These are phyloP conservation scores for Bicyclus anynana DNA, from an alignment of 1,140 invertebrate species.

Conservation along the genomic window DNA sequence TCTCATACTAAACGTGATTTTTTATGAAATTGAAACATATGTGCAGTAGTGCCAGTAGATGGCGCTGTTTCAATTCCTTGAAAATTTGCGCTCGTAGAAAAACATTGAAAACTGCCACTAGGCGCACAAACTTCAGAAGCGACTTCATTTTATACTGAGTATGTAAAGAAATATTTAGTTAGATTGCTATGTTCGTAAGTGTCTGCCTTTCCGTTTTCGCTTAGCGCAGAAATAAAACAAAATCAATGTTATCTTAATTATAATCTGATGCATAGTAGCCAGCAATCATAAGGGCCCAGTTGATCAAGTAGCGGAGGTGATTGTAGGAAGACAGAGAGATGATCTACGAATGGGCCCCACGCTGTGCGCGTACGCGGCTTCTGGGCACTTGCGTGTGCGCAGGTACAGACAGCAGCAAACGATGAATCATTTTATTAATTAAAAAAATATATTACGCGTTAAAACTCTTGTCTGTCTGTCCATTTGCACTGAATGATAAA, in stretches of 20 bases:
- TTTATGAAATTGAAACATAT: too few species aligned
- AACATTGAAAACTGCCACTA: too few species aligned
- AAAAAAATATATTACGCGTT: background rate
- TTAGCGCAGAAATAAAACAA: constrained; percentile 5
- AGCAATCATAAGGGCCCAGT: constrained; percentile 16
- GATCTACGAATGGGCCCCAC: constrained; percentile 57
- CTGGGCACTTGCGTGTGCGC: constrained; percentile 39
- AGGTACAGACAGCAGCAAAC: constrained; percentile 33
- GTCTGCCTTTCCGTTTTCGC: background rate
- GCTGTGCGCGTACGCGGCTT: constrained; percentile 50
- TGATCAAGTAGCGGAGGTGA: constrained; percentile 25
- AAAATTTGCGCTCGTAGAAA: too few species aligned
- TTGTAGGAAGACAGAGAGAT: constrained; percentile 39
- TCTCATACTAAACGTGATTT: too few species aligned
- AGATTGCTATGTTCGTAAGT: too few species aligned
- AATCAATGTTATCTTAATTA: constrained; percentile 1
- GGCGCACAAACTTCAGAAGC: too few species aligned
- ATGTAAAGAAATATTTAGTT: too few species aligned
- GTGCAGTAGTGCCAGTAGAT: too few species aligned
- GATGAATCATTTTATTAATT: background rate
- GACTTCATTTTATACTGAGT: too few species aligned
- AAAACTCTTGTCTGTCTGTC: too few species aligned
- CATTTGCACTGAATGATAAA: too few species aligned
- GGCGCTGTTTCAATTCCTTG: too few species aligned
- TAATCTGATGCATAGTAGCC: constrained; percentile 12